These are phyloP conservation scores for Pterocles gutturalis DNA, from an alignment of 2,113 vertebrate genomes.

Conservation along the genomic window DNA sequence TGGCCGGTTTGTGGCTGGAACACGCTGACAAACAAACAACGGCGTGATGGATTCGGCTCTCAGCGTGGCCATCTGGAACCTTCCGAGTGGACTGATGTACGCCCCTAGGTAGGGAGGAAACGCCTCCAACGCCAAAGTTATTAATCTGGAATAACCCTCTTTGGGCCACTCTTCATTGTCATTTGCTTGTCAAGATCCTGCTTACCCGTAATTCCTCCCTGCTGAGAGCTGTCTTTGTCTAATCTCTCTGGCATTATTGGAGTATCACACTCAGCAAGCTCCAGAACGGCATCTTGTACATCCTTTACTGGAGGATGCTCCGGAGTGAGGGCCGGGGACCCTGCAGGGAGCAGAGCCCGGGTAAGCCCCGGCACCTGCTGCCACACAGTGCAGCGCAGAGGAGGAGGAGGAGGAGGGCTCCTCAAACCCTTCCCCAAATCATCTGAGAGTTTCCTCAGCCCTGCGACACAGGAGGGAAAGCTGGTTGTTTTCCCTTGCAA, in stretches of 20 bases:
- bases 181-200: neutral
- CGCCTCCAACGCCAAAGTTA: neutral
- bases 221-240: neutral
- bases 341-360: too few relatives aligned
- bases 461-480: neutral
- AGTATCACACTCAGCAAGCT: neutral
- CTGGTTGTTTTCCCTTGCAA: neutral
- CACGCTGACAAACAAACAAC: neutral
- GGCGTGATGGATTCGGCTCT: neutral
- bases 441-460: neutral
- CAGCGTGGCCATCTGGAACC: constrained; percentile 10
- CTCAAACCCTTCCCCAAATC: too few relatives aligned
- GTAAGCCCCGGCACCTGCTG: too few relatives aligned
- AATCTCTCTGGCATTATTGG: neutral
- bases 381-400: too few relatives aligned
- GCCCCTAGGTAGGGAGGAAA: neutral
- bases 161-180: neutral
- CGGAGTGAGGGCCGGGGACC: neutral
- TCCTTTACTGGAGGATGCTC: neutral
- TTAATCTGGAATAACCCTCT: neutral
- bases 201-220: neutral
- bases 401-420: too few relatives aligned
- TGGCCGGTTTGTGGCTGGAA: neutral
- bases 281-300: fast-evolving
- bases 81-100: neutral